A percentile compares a stretch with the other conserved stretches of the same genome.
These are phyloP conservation scores for Galagoides demidoff DNA, from an alignment of 2,797 vertebrate genomes.

Conservation along the genomic window DNA sequence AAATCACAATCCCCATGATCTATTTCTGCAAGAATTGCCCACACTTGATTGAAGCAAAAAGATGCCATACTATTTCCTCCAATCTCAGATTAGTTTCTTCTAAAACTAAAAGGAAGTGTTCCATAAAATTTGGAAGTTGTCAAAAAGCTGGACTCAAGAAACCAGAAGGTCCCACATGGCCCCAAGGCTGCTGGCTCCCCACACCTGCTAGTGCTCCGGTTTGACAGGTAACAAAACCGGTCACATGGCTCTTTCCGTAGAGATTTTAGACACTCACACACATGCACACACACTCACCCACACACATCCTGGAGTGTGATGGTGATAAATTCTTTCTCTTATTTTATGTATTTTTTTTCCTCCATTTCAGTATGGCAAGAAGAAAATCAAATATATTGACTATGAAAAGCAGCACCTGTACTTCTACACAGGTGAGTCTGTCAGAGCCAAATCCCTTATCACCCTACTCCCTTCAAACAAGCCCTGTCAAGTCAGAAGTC, in stretches of 20 bases:
- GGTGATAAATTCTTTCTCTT: neutral
- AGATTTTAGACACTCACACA: neutral
- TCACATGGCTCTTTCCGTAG: neutral
- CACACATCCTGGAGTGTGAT: neutral
- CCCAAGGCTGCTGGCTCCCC: no score
- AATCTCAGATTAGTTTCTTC: neutral
- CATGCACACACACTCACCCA: neutral
- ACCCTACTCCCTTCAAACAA: neutral
- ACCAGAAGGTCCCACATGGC: no score
- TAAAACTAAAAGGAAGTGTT: neutral
- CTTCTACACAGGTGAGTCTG: constrained; percentile 93
- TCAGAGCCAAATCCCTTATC: neutral
- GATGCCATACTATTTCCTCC: neutral
- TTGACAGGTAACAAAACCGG: neutral
- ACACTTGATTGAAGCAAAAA: constrained; percentile 8
- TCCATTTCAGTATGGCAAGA: constrained; percentile 92
- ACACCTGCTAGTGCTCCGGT: neutral
- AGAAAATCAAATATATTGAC: constrained; percentile 94
- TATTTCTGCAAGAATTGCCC: neutral
- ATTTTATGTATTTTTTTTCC: constrained; percentile 57
- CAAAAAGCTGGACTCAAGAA: no score
- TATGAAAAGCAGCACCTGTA: constrained; percentile 96
- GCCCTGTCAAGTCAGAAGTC: neutral
- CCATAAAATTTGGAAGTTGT: no score
- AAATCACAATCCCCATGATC: neutral